Base-by-base conservation (phyloP, 2,888 invertebrate genomes). In the Pyrgus malvae region DNA sequence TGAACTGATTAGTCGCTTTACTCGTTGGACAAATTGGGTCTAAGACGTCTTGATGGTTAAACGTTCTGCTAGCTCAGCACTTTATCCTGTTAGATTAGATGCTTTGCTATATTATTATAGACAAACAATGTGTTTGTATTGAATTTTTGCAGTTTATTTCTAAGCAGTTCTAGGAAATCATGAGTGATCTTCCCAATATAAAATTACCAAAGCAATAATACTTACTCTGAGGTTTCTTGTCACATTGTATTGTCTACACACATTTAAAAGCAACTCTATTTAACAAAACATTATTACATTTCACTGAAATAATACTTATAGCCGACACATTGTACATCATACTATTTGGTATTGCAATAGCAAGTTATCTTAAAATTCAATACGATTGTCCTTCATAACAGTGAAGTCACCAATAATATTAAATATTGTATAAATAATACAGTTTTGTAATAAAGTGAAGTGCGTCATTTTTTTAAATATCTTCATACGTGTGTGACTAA, bases 331-430 rank as follows among this genome's bases (percentile, higher is more conserved):
- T 8, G 11, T 38, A 48, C 46, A 23, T 3, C 6, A 38, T 19
- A 41, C 21, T 41, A 33, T 31, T 23, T 9, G 41, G 33, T 42
- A 50, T 40, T 38, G 49, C 49, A 41, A 49, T 49, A 50, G 41
- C 41, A 50, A 42, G 14, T 42, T 25, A 50, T 50, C 33, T 33
- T 19, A 50, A 8, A 11, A 23, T 19, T 33, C 8, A 33, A 50
- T 23, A 42, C 41, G 35, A 31, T 42, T 33, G 50, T 50, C 23
- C 42, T 16, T 25, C n/a, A 33, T 49, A 11, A 33, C 6, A 9
- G 21, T 17, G n/a, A 17, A 21, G 14, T 17, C 8, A 25, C 23
- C 35, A 25, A 16, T 48, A 37, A 33, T 23, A 25, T 25, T 19
- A n/a, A 8, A 8, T 29, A 17, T 14, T 14, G 16, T 17, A 44